Base-by-base conservation (phyloP, 2,797 vertebrate species). In the Enteromius unitaeniatus region DNA sequence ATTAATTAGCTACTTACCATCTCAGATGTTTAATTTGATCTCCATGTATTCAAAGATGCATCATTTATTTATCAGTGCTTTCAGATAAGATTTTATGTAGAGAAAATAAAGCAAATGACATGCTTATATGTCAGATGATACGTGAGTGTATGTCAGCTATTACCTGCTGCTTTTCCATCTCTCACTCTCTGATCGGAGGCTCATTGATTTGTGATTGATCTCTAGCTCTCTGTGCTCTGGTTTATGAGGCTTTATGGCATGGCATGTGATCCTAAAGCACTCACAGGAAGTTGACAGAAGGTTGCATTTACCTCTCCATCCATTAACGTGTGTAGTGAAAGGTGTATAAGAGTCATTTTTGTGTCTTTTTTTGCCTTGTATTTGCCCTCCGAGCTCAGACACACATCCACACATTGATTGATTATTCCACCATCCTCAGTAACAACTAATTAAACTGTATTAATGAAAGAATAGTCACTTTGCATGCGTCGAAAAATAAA, bases 241-340 rank as follows among this genome's bases (percentile, higher is more conserved):
- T 94, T 95, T 94, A 93, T 90, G 90, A 90, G 92, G 88, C 55
- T 73, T 87, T 92, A 93, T 92, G 91, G 92, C 91, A 42, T 74
- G 70, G 19, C 34, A n/a, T 73, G 87, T 85, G 88, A 86, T 89
- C 86, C 87, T 88, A 85, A 89, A 88, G 88, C 91, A 90, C 90
- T 93, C 88, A 90, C 93, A 93, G 93, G 93, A 94, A 93, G 90
- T 91, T 91, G 91, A 91, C 89, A 89, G 74, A 82, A 79, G 82
- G 88, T 87, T 91, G 91, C 90, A 88, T 92, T 88, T 90, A 85
- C 88, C 75, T 84, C 90, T 87, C 88, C 79, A 65, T 89, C 90
- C 89, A 93, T 94, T 94, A 92, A 84, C 87, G 83, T 82, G 72
- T 82, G 83, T 77, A 76, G 64, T 88, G 70, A 74, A 74, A 74